Base-by-base conservation (phyloP, 1,140 invertebrate species). In the Paraescarpia echinospica region DNA sequence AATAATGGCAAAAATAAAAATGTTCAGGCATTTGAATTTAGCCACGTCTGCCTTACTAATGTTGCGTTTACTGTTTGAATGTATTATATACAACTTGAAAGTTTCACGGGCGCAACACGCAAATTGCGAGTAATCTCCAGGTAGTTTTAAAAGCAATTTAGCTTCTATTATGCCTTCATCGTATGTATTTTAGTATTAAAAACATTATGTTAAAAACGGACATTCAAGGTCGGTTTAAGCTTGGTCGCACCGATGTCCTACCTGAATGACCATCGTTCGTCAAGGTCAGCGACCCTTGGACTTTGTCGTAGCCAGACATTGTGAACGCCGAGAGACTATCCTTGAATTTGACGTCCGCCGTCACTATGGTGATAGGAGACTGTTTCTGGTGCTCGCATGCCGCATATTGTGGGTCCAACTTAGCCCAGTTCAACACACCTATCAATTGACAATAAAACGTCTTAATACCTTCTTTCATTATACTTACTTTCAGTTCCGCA, bases 221-320 rank as follows among this genome's bases (percentile, higher is more conserved):
- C n/a, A n/a, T n/a, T n/a, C n/a, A n/a, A n/a, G n/a, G n/a, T n/a
- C n/a, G n/a, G n/a, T n/a, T n/a, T n/a, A n/a, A n/a, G n/a, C n/a
- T n/a, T n/a, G n/a, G n/a, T n/a, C n/a, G n/a, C n/a, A n/a, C n/a
- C n/a, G n/a, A n/a, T n/a, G n/a, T n/a, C n/a, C n/a, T 35, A 92
- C 91, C 48, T 22, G 91, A 22, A 34, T 92, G 91, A 27, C 91
- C 91, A 31, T 41, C 59, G 91, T 92, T 92, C 34, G 9, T 77
- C 5, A 92, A 22, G 12, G n/a, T 2, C 34, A 92, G 18, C 48
- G 22, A 18, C 4, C 35, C 34, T 33, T 92, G 34, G 41, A 0
- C 0, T 41, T 90, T 2, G 34, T 90, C 90, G 35, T 90, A 90
- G 34, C 90, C 90, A 22, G 34, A 22, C 34, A 90, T 35, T 18